Evolutionary conservation across 2,113 vertebrate genomes (phyloP), one percentile per base, ranked within the genome.

Genomic region (Vulpes lagopus): DNA sequence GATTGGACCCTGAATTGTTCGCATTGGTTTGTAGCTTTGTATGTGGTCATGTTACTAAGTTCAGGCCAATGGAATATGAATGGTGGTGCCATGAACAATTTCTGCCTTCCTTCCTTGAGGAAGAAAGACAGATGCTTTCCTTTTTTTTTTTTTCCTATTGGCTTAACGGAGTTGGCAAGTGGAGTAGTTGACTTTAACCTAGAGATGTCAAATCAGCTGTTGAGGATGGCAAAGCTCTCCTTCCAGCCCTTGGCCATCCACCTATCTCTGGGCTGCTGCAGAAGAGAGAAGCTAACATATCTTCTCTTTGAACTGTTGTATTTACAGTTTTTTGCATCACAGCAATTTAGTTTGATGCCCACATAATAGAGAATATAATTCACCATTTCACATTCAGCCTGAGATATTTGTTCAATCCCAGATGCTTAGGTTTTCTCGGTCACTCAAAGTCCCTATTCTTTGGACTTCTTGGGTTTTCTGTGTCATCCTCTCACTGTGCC

Each of bases 351-450:
- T 23, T 1, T 25, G 19, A 17, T 65, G 55, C 59, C n/a, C 25
- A 43, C 5, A 3, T 17, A 43, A 2, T 2, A 8, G 27, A 62
- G 11, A 19, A 14, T 12, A 10, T 22, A 5, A 17, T 43, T 51
- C 55, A 9, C 0, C 1, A 1, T 30, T 65, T 19, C 20, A 3
- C 3, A 0, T 7, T 49, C 19, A 20, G 1, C 57, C 5, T 22
- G 14, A 57, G 53, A 10, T 17, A 7, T 53, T 3, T 64, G 14
- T 11, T 55, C 65, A 43, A 8, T 4, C 25, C 25, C 67, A 25
- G 19, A 14, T 25, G 65, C 57, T 25, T 38, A 5, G 43, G 0
- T 43, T 11, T 38, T 15, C 5, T 25, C 1, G 57, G 57, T 25
- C 65, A 6, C 10, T 65, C 4, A 0, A 27, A 49, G 16, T 80